These are phyloP conservation scores for Anseranas semipalmata DNA, from an alignment of 2,113 vertebrate genomes.

Conservation along the genomic window DNA sequence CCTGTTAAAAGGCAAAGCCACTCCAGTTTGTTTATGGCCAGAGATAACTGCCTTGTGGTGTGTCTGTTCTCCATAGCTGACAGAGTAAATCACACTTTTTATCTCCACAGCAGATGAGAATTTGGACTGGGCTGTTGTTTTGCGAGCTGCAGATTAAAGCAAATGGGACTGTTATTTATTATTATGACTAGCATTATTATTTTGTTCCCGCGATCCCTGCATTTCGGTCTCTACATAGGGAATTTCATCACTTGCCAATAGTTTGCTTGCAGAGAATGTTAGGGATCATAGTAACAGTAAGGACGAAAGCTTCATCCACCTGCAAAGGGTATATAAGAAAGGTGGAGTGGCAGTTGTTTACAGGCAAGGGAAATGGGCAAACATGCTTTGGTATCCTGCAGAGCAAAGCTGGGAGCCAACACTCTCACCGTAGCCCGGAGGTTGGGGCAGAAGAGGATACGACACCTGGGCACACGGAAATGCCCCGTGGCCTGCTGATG, in stretches of 20 bases:
- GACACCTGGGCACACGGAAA: background rate
- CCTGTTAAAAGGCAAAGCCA: slow-evolving; percentile 61
- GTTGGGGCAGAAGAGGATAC: background rate
- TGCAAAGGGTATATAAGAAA: background rate
- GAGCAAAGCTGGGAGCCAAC: background rate
- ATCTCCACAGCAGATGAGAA: slow-evolving; percentile 60
- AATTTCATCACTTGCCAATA: background rate
- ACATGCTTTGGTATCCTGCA: background rate
- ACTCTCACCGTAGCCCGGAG: background rate
- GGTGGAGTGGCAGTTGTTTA: background rate
- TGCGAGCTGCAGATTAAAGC: slow-evolving; percentile 21
- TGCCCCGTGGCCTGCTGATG: background rate
- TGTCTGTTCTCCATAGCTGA: slow-evolving; percentile 48
- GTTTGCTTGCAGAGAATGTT: background rate
- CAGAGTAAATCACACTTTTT: slow-evolving; percentile 49
- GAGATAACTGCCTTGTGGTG: slow-evolving; percentile 48
- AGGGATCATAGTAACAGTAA: background rate
- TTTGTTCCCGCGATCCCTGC: background rate
- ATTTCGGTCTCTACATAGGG: background rate
- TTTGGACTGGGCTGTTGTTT: slow-evolving; percentile 36
- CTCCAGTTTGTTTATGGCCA: slow-evolving; percentile 39
- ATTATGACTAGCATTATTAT: slow-evolving; percentile 33
- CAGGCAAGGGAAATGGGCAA: background rate
- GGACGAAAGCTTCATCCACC: background rate
- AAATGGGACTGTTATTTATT: slow-evolving; percentile 40